Evolutionary conservation across 2,888 invertebrate genomes (phyloP), one percentile per base, ranked within the genome.

Genomic region (Ophion ellenae): DNA sequence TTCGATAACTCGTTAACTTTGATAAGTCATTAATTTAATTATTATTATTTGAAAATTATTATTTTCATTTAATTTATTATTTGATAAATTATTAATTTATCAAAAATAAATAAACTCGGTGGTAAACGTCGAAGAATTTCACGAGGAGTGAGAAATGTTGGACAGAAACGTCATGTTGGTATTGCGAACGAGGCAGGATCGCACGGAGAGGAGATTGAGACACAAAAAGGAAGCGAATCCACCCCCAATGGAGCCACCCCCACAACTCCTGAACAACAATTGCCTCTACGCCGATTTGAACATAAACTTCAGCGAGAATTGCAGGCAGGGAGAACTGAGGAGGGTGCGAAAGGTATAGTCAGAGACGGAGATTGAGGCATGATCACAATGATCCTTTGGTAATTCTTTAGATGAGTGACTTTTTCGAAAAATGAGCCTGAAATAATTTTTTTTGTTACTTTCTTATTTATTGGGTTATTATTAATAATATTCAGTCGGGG

Each of bases 171-270:
- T 92, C 24, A 89, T 90, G 86, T 71, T 91, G 45, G 92, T 92
- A 28, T 84, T 92, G 53, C 90, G 92, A 14, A 92, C 92, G 77
- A 88, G 92, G 32, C 92, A 90, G 32, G 91, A 92, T 20, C 89
- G 92, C 63, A 92, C 92, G 0, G 91, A 92, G 82, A 89, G 92
- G 69, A 88, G 92, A 7, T 78, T 91, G 84, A 91, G 91, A 79
- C 92, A 92, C 80, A 91, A 90, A 66, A 92, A 90, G 53, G 90
- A 91, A 57, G 92, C 92, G 11, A 90, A 92, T 86, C 91, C 91
- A 64, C 90, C 90, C 4, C 92, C 92, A 5, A 91, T 91, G 92
- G 91, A 92, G 69, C 91, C 92, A 67, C 92, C 90, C 3, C 89
- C 91, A 2, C 89, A 90, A 24, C 85, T 92, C 32, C 64, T 92